phyloP scores from a whole-genome alignment of 2,888 invertebrate genomes.

The Acleris laterana region DNA sequence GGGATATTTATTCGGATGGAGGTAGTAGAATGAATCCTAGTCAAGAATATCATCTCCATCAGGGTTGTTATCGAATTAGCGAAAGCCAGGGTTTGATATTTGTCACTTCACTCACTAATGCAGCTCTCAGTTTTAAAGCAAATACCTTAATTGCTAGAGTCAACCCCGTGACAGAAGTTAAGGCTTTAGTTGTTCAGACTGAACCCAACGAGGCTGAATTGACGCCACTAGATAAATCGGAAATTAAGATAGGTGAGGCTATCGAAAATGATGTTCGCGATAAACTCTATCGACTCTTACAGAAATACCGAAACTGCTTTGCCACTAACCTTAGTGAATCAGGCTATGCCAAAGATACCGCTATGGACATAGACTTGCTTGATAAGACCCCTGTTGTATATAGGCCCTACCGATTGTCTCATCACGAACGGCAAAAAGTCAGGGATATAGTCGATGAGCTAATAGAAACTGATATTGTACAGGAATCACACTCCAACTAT shows the following conservation, averaged over 20 bases:
- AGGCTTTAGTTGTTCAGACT: constrained; percentile 2
- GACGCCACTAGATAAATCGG: not conserved
- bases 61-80: constrained; percentile 22
- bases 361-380: constrained; percentile 11
- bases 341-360: constrained; percentile 4
- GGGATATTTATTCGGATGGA: constrained; percentile 26
- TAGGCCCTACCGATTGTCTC: constrained; percentile 15
- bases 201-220: not conserved
- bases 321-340: constrained; percentile 10
- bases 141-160: not conserved
- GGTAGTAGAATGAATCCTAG: constrained; percentile 4
- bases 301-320: constrained; percentile 6
- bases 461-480: constrained; percentile 25
- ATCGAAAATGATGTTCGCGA: not conserved
- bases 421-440: constrained; percentile 11
- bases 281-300: not conserved
- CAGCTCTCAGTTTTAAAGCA: not conserved
- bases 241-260: not conserved
- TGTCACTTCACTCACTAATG: constrained; percentile 1
- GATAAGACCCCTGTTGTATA: constrained; percentile 14
- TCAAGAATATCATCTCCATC: constrained; percentile 25
- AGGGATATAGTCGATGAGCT: constrained; percentile 21
- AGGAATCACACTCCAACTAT: constrained; percentile 42
- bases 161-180: not conserved
- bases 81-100: constrained; percentile 16